phyloP scores from a whole-genome alignment of 2,888 invertebrate genomes.

The Siphlonurus alternatus region DNA sequence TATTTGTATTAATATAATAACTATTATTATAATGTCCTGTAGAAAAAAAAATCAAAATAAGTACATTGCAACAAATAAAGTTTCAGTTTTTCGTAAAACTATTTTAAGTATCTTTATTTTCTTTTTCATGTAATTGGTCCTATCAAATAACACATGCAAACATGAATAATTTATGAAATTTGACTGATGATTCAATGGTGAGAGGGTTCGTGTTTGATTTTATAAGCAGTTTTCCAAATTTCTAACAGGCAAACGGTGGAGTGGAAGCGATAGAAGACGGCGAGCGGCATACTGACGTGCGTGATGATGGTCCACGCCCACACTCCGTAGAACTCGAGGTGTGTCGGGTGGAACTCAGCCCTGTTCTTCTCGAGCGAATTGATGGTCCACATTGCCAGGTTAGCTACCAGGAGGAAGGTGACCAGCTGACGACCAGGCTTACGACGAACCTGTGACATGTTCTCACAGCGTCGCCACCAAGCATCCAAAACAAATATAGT shows the following conservation, averaged over 20 bases:
- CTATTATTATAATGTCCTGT: too few species aligned
- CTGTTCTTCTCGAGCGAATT: constrained; percentile 71
- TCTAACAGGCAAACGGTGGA: constrained; percentile 84
- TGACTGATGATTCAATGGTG: too few species aligned
- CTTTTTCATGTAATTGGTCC: too few species aligned
- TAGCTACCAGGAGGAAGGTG: constrained; percentile 26
- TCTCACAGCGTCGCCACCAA: constrained; percentile 23
- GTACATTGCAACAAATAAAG: too few species aligned
- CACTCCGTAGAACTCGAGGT: constrained; percentile 63
- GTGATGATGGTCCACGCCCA: constrained; percentile 89
- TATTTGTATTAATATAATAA: too few species aligned
- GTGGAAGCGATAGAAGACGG: constrained; percentile 81
- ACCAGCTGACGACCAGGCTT: constrained; percentile 30
- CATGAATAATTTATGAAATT: too few species aligned
- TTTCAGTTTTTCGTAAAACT: too few species aligned
- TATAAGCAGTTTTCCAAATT: constrained; percentile 83
- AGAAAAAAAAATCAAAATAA: too few species aligned
- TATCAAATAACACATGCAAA: too few species aligned
- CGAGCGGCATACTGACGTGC: constrained; percentile 74
- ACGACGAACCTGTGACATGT: constrained; percentile 20
- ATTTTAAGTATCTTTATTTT: too few species aligned
- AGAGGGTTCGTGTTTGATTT: constrained; percentile 24
- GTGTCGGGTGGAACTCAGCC: constrained; percentile 66
- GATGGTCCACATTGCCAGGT: constrained; percentile 20
- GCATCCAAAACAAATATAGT: constrained; percentile 50